Conservation (phyloP, 2,113 vertebrate species). For the Sitta europaea region DNA sequence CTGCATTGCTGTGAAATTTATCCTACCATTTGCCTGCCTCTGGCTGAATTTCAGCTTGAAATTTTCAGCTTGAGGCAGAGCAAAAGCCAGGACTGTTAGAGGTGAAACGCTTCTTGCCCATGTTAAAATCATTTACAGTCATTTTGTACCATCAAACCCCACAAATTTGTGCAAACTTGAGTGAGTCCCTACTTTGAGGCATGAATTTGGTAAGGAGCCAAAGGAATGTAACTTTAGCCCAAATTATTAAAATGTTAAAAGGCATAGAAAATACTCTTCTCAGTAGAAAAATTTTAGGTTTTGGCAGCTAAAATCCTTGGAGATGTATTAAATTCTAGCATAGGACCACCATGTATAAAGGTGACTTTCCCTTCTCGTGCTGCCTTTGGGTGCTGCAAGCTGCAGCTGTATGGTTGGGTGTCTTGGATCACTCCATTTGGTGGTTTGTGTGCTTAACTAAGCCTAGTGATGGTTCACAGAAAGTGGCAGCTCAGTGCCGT, state of each 20-base stretch:
- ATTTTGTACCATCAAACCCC: neutral
- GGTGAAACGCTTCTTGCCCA: neutral
- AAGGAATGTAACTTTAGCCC: neutral
- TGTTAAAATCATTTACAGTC: fast-evolving
- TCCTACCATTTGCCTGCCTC: neutral
- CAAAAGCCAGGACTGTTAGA: neutral
- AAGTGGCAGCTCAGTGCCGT: neutral
- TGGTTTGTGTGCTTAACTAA: neutral
- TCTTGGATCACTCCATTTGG: neutral
- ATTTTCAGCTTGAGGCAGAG: neutral
- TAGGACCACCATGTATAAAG: neutral
- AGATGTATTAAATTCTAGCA: neutral
- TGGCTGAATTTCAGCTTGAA: neutral
- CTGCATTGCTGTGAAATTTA: neutral
- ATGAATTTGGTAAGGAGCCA: neutral
- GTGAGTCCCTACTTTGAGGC: neutral
- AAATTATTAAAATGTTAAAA: neutral
- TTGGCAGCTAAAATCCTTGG: neutral
- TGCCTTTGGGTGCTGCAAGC: neutral
- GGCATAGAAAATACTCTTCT: neutral
- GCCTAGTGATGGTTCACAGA: neutral
- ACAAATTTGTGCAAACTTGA: neutral
- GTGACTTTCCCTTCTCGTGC: neutral
- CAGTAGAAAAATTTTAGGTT: neutral
- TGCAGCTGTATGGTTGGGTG: fast-evolving